These are phyloP conservation scores for Diorhabda elongata DNA, from an alignment of 1,140 invertebrate species.

Conservation along the genomic window DNA sequence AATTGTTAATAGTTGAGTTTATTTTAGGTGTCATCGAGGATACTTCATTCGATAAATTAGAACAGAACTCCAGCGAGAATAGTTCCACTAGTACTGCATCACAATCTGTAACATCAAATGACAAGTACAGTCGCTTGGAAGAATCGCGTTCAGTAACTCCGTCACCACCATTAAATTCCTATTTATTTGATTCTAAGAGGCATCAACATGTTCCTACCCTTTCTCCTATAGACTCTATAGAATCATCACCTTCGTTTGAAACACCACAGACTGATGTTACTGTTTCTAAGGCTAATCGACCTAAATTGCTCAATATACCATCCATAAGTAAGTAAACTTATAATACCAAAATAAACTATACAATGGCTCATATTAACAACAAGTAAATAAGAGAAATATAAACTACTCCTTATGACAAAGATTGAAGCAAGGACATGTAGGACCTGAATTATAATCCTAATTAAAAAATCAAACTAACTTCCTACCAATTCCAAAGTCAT, in stretches of 20 bases:
- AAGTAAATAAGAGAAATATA: too few species aligned
- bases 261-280: slow-evolving; percentile 44
- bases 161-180: slow-evolving; percentile 60
- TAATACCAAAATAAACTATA: neutral
- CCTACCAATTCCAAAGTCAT: too few species aligned
- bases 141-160: slow-evolving; percentile 73
- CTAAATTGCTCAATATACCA: slow-evolving; percentile 54
- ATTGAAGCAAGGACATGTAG: too few species aligned
- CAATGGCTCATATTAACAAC: too few species aligned
- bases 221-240: slow-evolving; percentile 50
- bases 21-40: slow-evolving; percentile 52
- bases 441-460: too few species aligned
- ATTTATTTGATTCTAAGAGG: slow-evolving; percentile 22
- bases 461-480: too few species aligned
- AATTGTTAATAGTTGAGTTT: neutral
- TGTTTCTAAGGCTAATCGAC: slow-evolving; percentile 46
- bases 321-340: slow-evolving; percentile 30
- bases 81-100: slow-evolving; percentile 1
- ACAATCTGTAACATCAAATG: slow-evolving; percentile 30
- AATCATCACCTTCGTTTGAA: slow-evolving; percentile 46
- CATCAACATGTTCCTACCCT: slow-evolving; percentile 49
- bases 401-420: too few species aligned
- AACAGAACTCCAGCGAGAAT: neutral
- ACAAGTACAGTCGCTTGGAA: slow-evolving; percentile 62
- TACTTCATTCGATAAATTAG: slow-evolving; percentile 13